Evolutionary conservation across 2,113 vertebrate genomes (phyloP).

Genomic region (Lepisosteus osseus): DNA sequence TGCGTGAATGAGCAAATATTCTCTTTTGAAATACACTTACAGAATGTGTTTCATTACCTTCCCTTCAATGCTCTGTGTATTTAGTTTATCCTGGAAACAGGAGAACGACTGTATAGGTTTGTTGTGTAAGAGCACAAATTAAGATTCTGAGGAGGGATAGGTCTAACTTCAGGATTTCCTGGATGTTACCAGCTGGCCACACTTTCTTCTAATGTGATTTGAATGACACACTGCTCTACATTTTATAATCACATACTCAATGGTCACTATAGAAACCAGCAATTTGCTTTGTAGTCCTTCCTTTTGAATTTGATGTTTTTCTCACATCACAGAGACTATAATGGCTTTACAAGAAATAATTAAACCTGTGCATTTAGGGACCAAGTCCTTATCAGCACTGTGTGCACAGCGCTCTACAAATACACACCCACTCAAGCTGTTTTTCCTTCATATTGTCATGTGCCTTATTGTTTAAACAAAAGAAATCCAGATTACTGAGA

Average conservation of each 20-base stretch:
- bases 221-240: neutral
- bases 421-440: neutral
- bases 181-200: no score
- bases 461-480: slow-evolving; percentile 19
- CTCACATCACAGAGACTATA: slow-evolving; percentile 10
- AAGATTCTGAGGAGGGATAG: no score
- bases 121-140: no score
- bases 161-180: no score
- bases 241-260: neutral
- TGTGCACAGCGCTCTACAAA: slow-evolving; percentile 10
- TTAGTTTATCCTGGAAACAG: no score
- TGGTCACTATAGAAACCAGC: slow-evolving; percentile 27
- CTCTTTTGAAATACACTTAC: no score
- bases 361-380: slow-evolving; percentile 7
- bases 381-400: slow-evolving; percentile 22
- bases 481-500: neutral
- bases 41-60: no score
- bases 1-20: no score
- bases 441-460: neutral
- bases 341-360: slow-evolving; percentile 13
- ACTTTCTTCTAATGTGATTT: no score
- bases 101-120: no score
- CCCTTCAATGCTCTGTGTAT: no score
- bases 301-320: slow-evolving; percentile 15
- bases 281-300: slow-evolving; percentile 17